Evolutionary conservation across 1,140 invertebrate species (phyloP).

Genomic region (Glossosoma conforme): DNA sequence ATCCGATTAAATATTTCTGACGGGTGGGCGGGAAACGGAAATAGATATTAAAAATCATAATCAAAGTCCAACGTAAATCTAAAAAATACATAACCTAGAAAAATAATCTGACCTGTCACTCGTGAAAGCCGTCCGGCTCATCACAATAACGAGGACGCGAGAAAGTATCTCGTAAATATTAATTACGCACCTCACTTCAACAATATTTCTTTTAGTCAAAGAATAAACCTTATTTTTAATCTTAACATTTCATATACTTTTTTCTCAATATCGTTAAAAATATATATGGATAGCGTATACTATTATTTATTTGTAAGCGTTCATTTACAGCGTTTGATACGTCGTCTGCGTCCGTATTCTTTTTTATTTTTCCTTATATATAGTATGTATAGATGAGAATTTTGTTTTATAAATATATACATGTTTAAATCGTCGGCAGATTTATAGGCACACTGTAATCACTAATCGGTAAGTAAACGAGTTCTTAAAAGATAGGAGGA

Average conservation of each 20-base stretch:
- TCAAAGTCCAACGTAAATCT: slow-evolving; percentile 13
- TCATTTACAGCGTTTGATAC: slow-evolving; percentile 27
- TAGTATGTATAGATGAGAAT: slow-evolving; percentile 27
- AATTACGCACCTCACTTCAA: slow-evolving; percentile 27
- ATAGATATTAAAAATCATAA: neutral
- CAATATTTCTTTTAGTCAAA: slow-evolving; percentile 31
- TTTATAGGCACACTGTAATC: slow-evolving; percentile 33
- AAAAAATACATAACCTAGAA: slow-evolving; percentile 14
- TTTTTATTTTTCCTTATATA: slow-evolving; percentile 17
- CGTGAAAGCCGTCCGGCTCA: slow-evolving; percentile 10
- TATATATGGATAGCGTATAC: slow-evolving; percentile 33
- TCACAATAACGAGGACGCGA: slow-evolving; percentile 6
- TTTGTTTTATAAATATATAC: slow-evolving; percentile 27
- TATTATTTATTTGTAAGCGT: slow-evolving; percentile 30
- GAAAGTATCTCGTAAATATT: slow-evolving; percentile 6
- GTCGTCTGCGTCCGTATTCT: neutral
- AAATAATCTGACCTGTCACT: neutral
- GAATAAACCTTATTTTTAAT: slow-evolving; percentile 33
- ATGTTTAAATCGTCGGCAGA: slow-evolving; percentile 15
- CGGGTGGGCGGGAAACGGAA: neutral
- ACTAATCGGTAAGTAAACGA: slow-evolving; percentile 35
- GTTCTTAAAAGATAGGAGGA: slow-evolving; percentile 23
- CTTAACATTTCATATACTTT: slow-evolving; percentile 32
- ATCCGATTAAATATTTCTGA: slow-evolving; percentile 12
- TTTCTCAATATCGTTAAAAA: slow-evolving; percentile 32